Conservation (phyloP, 1,140 invertebrate species). For the Diorhabda carinulata region DNA sequence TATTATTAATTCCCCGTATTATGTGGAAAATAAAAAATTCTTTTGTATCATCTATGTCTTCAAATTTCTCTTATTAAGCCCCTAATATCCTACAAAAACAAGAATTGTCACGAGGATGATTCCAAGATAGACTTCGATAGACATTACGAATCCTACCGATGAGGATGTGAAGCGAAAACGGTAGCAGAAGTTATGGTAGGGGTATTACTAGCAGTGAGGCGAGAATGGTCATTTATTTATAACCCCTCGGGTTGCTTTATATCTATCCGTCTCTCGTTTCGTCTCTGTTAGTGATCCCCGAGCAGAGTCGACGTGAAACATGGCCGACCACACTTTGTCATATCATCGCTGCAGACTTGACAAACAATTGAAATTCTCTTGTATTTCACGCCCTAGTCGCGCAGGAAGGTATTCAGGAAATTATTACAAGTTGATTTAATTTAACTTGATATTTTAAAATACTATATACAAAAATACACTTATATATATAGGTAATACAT, state of each 20-base stretch:
- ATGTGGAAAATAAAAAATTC: no score
- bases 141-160: no score
- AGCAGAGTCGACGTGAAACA: slow-evolving; percentile 10
- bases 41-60: no score
- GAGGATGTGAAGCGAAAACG: slow-evolving; percentile 1
- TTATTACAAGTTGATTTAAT: no score
- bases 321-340: slow-evolving; percentile 22
- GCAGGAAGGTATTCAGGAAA: neutral
- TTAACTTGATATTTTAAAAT: no score
- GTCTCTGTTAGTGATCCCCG: slow-evolving; percentile 16
- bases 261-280: neutral
- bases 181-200: neutral
- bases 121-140: no score
- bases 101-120: no score
- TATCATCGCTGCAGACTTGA: slow-evolving; percentile 17
- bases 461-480: no score
- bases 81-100: no score
- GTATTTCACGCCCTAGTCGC: neutral
- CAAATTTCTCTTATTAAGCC: no score
- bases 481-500: no score
- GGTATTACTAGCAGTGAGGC: neutral
- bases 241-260: slow-evolving; percentile 16
- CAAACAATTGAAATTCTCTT: slow-evolving; percentile 14
- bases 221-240: slow-evolving; percentile 20
- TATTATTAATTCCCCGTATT: no score